Base-by-base conservation (phyloP, 2,797 vertebrate genomes). In the Gobionotothen gibberifrons region DNA sequence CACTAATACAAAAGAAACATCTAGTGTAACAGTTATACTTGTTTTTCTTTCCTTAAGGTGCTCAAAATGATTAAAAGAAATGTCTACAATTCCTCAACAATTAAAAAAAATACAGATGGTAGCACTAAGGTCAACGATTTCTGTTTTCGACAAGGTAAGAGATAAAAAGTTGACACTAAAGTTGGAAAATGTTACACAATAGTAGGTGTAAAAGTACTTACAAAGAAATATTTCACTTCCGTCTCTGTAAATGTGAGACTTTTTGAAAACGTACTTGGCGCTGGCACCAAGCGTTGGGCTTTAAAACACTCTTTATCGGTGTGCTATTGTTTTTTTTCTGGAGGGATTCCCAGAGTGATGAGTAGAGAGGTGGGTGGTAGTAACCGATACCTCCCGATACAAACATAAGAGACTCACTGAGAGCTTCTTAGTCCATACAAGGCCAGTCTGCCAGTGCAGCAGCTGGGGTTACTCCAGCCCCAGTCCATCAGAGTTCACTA, bases 381-480 rank as follows among this genome's bases (percentile, higher is more conserved):
- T 62, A 83, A 78, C 54, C 44, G 72, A 89, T 72, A 83, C 57
- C 32, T 52, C 58, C 58, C 19, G 58, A 66, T 65, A 68, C 74
- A 81, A 72, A 59, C 59, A 76, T 15, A 21, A 64, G 54, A 76
- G 66, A 76, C 36, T 36, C 82, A 55, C 58, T 54, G 19, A 71
- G 32, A 64, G 52, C 62, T 69, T 59, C 68, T 78, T n/a, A 66
- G 69, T 83, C 90, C 90, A 81, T 91, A 90, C 72, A 89, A 85
- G 85, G 88, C 43, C 56, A 71, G 69, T 59, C 67, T 69, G 74
- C 65, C 63, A 12, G n/a, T 72, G 74, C 73, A 62, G 52, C 59
- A 72, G 78, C 46, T 60, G n/a, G n/a, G n/a, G n/a, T n/a, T n/a
- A 79, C 6, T 5, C 14, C 51, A 65, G 67, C 15, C 16, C 17